Evolutionary conservation across 2,797 vertebrate species (phyloP).

Genomic region (Menidia menidia): DNA sequence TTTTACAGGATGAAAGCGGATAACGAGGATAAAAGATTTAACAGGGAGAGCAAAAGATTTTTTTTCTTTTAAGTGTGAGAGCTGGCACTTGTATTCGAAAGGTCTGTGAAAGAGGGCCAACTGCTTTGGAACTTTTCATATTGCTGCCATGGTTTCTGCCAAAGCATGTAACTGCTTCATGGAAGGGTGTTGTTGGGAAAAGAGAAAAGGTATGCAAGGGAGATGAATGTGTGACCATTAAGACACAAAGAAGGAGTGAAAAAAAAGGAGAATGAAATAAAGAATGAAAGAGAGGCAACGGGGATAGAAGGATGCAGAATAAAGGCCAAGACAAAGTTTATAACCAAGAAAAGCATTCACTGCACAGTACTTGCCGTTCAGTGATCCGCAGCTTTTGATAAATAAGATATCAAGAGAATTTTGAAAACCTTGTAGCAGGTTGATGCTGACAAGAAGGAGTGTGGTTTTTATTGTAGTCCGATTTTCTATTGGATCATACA

Average conservation of each 20-base stretch:
- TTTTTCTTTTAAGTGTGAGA: conserved; percentile 14
- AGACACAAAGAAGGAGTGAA: conserved; percentile 15
- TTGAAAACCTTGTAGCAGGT: not conserved
- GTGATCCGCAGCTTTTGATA: not conserved
- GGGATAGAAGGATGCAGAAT: not conserved
- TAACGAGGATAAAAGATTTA: conserved; percentile 30
- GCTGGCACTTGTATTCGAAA: conserved; percentile 16
- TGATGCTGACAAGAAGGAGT: too few species aligned
- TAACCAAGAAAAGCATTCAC: not conserved
- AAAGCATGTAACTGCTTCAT: conserved; percentile 38
- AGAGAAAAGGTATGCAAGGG: not conserved
- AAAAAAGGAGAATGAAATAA: not conserved
- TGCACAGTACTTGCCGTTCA: not conserved
- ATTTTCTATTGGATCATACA: too few species aligned
- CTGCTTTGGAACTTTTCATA: conserved; percentile 29
- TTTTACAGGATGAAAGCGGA: conserved; percentile 22
- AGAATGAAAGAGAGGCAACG: not conserved
- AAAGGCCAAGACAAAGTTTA: not conserved
- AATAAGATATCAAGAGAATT: not conserved
- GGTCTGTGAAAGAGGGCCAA: conserved; percentile 28
- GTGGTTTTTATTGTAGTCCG: too few species aligned
- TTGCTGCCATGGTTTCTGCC: conserved; percentile 53
- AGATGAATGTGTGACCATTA: conserved; percentile 25
- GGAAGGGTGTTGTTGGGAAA: not conserved
- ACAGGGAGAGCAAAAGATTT: conserved; percentile 1